Evolutionary conservation across 2,797 vertebrate species (phyloP).

Genomic region (Paguma larvata): DNA sequence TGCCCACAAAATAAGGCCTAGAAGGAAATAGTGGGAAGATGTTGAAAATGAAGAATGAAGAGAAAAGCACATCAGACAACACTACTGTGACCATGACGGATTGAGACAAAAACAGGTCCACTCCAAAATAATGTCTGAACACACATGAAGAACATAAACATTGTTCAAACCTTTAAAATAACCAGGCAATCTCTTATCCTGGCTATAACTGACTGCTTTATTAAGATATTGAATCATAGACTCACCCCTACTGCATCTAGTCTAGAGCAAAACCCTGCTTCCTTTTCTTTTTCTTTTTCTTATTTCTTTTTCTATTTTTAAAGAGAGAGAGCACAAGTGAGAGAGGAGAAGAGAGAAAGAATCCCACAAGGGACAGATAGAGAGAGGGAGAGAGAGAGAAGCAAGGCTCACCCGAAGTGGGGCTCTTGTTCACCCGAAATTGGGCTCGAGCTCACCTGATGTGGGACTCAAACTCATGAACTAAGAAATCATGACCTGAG

Average conservation of each 20-base stretch:
- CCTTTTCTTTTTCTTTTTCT: no score
- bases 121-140: not conserved
- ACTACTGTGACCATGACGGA: not conserved
- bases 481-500: no score
- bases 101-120: not conserved
- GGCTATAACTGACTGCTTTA: not conserved
- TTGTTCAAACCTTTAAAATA: not conserved
- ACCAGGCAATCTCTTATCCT: not conserved
- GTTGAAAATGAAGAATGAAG: not conserved
- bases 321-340: no score
- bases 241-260: not conserved
- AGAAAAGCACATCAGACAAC: not conserved
- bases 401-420: no score
- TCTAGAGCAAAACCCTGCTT: not conserved
- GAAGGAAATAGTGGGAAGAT: not conserved
- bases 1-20: not conserved
- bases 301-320: no score
- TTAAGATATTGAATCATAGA: not conserved
- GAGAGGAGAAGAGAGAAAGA: no score
- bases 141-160: not conserved
- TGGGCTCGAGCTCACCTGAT: no score
- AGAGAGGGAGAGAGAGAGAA: no score
- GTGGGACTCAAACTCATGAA: no score
- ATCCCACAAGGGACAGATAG: no score
- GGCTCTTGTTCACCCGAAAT: no score